Percentiles rank a stretch among this genome's conserved stretches.
Conservation (phyloP, 2,797 vertebrate genomes). For the Takifugu ocellatus region DNA sequence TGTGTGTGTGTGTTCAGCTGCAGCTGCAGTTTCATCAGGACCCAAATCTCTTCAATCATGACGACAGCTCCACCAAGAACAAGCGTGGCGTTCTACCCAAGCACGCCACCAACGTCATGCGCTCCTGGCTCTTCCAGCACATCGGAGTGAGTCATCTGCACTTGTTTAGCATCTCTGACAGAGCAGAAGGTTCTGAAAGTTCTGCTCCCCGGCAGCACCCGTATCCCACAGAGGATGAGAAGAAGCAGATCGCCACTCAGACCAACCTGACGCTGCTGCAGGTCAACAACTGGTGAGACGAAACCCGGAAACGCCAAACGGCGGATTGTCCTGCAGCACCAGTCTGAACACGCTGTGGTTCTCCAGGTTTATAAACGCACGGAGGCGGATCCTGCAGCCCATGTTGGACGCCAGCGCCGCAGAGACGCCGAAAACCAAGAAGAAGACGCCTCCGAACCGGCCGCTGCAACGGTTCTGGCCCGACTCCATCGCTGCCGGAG, state of each 20-base stretch:
- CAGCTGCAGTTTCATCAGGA: conserved; percentile 96
- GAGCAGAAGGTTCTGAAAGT: too few relatives aligned
- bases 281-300: conserved; percentile 93
- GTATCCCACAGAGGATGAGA: conserved; percentile 96
- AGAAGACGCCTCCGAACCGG: conserved; percentile 91
- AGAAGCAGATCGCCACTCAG: conserved; percentile 95
- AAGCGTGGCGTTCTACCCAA: conserved; percentile 95
- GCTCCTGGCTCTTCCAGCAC: conserved; percentile 98
- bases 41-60: conserved; percentile 89
- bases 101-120: conserved; percentile 96
- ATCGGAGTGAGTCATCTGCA: conserved; percentile 84
- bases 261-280: conserved; percentile 95
- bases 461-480: conserved; percentile 98
- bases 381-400: conserved; percentile 94
- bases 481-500: conserved; percentile 86
- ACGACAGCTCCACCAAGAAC: conserved; percentile 92
- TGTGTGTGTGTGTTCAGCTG: conserved; percentile 70
- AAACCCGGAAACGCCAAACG: neutral
- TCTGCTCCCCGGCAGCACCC: conserved; percentile 79
- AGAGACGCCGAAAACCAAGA: conserved; percentile 92
- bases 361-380: conserved; percentile 91
- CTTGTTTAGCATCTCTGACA: neutral
- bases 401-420: conserved; percentile 95
- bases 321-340: neutral
- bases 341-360: neutral